A percentile compares a stretch with the other conserved stretches of the same genome.
Evolutionary conservation across 2,888 invertebrate species (phyloP).

Genomic region (Andrena haemorrhoa): DNA sequence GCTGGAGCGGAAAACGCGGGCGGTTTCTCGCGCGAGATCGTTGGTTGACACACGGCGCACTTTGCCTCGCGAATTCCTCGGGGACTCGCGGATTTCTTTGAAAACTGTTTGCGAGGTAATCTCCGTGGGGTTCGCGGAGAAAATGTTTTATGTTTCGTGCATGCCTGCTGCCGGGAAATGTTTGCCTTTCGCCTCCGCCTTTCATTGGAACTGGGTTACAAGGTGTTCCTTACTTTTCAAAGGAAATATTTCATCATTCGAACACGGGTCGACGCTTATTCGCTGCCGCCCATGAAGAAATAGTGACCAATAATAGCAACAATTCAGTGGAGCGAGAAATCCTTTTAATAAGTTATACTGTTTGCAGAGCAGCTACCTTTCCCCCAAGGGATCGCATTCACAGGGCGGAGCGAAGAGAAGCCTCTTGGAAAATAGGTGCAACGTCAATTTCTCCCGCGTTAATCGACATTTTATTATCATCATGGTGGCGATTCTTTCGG

Average conservation of each 20-base stretch:
- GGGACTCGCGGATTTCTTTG: slow-evolving; percentile 22
- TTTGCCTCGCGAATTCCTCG: slow-evolving; percentile 20
- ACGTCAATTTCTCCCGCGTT: slow-evolving; percentile 43
- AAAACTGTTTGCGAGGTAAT: slow-evolving; percentile 32
- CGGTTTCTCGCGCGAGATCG: background rate
- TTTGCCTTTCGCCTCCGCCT: background rate
- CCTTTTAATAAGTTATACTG: background rate
- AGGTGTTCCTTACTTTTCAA: background rate
- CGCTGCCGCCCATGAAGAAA: background rate
- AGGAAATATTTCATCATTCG: background rate
- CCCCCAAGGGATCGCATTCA: background rate
- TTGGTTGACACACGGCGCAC: slow-evolving; percentile 18
- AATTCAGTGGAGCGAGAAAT: slow-evolving; percentile 6
- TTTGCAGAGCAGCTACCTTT: background rate
- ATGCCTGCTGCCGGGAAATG: background rate
- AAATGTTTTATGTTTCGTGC: slow-evolving; percentile 7
- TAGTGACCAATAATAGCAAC: slow-evolving; percentile 12
- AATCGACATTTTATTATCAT: slow-evolving; percentile 68
- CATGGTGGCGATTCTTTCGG: slow-evolving; percentile 60
- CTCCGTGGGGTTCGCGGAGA: slow-evolving; percentile 12
- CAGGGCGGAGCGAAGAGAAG: background rate
- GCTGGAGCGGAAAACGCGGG: slow-evolving; percentile 40
- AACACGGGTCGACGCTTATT: background rate
- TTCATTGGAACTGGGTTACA: background rate
- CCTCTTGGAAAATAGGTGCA: background rate